Conservation (phyloP, 2,797 vertebrate species). For the Tapera naevia region DNA sequence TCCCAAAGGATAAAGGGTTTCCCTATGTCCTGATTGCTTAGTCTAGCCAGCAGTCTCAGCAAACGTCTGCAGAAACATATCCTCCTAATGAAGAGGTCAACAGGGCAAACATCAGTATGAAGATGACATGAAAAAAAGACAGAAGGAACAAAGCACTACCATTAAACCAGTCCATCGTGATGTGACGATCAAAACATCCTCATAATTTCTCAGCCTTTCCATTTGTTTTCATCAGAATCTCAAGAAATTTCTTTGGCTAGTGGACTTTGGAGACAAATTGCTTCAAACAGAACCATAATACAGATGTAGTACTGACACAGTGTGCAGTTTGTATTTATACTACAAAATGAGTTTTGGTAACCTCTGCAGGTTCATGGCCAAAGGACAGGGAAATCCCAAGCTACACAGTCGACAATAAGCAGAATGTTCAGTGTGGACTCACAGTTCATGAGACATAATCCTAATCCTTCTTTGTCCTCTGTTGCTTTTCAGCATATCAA, state of each 20-base stretch:
- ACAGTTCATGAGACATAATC: conserved; percentile 45
- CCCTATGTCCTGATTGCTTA: not conserved
- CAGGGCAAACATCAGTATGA: not conserved
- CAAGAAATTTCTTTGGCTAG: conserved; percentile 94
- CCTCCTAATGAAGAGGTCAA: not conserved
- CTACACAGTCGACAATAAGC: conserved; percentile 35
- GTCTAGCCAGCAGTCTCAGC: not conserved
- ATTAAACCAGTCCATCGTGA: not conserved
- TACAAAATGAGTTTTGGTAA: conserved; percentile 76
- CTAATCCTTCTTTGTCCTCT: conserved; percentile 40
- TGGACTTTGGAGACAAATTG: conserved; percentile 91
- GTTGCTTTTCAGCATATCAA: conserved; percentile 32
- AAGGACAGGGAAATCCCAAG: conserved; percentile 69
- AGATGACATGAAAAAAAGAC: not conserved
- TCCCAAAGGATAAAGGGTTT: not conserved
- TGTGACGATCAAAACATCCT: not conserved
- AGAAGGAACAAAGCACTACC: conserved; percentile 23
- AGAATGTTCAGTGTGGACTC: conserved; percentile 27
- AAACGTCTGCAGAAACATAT: conserved; percentile 3
- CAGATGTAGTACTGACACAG: conserved; percentile 75
- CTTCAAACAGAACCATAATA: conserved; percentile 83
- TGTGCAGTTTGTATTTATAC: conserved; percentile 72
- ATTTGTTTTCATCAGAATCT: conserved; percentile 76
- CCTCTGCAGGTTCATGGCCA: conserved; percentile 67
- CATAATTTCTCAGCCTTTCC: conserved; percentile 6